A percentile compares a stretch with the other conserved stretches of the same genome.
Evolutionary conservation across 2,113 vertebrate genomes (phyloP).

Genomic region (Malurus alboscapulatus): DNA sequence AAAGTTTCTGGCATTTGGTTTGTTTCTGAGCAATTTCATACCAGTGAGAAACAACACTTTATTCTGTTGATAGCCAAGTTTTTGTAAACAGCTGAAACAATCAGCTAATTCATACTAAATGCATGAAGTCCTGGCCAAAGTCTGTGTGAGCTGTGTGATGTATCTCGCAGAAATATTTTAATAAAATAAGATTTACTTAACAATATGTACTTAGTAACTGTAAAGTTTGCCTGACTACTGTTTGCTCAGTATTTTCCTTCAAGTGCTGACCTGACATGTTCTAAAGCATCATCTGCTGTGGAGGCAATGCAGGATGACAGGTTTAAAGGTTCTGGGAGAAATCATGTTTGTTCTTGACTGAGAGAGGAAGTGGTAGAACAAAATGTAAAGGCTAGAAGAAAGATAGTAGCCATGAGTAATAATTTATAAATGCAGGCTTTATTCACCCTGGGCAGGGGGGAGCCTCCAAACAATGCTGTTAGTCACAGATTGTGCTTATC

Average conservation of each 20-base stretch:
- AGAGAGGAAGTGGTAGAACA: background rate
- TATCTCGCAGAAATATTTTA: background rate
- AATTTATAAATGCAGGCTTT: background rate
- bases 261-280: background rate
- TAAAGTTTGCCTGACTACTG: background rate
- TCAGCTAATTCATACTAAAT: background rate
- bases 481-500: background rate
- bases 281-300: background rate
- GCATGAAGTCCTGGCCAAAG: background rate
- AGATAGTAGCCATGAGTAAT: background rate
- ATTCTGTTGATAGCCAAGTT: background rate
- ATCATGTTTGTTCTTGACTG: slow-evolving; percentile 33
- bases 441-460: background rate
- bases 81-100: background rate
- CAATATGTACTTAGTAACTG: background rate
- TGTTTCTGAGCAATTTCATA: background rate
- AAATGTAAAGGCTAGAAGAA: background rate
- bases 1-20: background rate
- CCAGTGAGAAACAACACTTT: background rate
- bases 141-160: background rate
- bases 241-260: background rate
- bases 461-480: background rate
- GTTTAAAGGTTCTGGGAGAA: background rate
- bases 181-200: background rate
- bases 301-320: background rate